phyloP scores from a whole-genome alignment of 2,797 vertebrate species.

The Chloroceryle amazona region DNA sequence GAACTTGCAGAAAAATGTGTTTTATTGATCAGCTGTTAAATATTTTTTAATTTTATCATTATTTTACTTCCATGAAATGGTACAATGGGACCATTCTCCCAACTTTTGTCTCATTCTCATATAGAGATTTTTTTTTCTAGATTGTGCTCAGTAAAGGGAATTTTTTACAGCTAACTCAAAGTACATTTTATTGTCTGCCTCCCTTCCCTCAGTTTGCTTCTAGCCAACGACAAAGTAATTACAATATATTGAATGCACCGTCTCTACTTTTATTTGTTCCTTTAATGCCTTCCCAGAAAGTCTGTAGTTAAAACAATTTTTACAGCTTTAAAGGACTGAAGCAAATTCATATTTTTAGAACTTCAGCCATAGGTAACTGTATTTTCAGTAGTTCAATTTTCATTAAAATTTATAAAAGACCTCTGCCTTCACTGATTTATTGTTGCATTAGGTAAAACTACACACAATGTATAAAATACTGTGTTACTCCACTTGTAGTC shows the following conservation, averaged over 20 bases:
- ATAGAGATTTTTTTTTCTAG: neutral
- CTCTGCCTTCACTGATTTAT: conserved; percentile 77
- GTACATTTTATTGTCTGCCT: neutral
- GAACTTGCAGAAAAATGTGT: neutral
- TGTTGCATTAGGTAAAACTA: conserved; percentile 74
- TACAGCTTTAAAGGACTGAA: neutral
- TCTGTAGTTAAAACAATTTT: conserved; percentile 1
- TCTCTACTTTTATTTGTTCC: neutral
- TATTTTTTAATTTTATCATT: neutral
- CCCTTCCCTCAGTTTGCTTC: neutral
- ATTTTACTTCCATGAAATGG: neutral
- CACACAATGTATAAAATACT: conserved; percentile 71
- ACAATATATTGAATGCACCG: neutral
- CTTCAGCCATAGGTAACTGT: neutral
- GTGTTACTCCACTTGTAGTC: conserved; percentile 51
- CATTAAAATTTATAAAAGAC: conserved; percentile 67
- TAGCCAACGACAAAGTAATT: neutral
- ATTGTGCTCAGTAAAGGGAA: neutral
- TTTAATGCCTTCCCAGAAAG: neutral
- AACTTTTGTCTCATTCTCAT: neutral
- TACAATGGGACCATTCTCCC: neutral
- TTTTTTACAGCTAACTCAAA: neutral
- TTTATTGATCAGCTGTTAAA: neutral
- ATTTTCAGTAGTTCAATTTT: conserved; percentile 29
- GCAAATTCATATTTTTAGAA: conserved; percentile 1